A percentile compares a stretch with the other conserved stretches of the same genome.
phyloP scores from a whole-genome alignment of 2,888 invertebrate genomes.

The Eristalis pertinax region DNA sequence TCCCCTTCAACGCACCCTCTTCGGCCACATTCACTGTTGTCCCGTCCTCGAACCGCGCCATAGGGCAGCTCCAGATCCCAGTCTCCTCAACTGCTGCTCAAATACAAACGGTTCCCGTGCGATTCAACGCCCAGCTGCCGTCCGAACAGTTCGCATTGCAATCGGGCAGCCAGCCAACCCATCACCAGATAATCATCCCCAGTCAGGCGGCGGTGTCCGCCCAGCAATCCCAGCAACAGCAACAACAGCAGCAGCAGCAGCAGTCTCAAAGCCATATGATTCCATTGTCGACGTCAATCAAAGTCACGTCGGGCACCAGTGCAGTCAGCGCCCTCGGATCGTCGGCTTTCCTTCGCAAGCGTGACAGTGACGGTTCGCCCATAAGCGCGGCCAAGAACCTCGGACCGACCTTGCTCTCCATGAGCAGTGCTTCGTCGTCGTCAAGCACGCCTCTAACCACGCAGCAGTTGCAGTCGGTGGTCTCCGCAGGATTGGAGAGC shows the following conservation, averaged over 20 bases:
- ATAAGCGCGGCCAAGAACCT: constrained; percentile 86
- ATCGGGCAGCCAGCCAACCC: constrained; percentile 37
- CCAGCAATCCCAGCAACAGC: constrained; percentile 50
- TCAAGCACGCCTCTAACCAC: constrained; percentile 47
- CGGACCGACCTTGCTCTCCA: constrained; percentile 79
- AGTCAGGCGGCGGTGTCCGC: constrained; percentile 61
- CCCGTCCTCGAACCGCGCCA: constrained; percentile 77
- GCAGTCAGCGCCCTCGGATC: constrained; percentile 73
- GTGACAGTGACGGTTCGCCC: constrained; percentile 89
- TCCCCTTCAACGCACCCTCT: constrained; percentile 77
- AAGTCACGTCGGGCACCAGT: constrained; percentile 76
- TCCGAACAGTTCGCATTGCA: constrained; percentile 58
- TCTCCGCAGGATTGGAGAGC: constrained; percentile 3
- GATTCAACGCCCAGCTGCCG: constrained; percentile 76
- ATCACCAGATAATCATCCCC: constrained; percentile 67
- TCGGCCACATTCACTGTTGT: constrained; percentile 81
- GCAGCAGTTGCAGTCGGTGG: constrained; percentile 33
- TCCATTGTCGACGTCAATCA: constrained; percentile 76
- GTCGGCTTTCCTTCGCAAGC: constrained; percentile 89
- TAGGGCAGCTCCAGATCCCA: constrained; percentile 78
- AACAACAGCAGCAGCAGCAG: too few species aligned
- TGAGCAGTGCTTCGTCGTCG: constrained; percentile 74
- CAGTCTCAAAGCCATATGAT: constrained; percentile 70
- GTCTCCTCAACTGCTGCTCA: constrained; percentile 75
- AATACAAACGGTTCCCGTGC: constrained; percentile 77